These are phyloP conservation scores for Takifugu bimaculatus DNA, from an alignment of 2,113 vertebrate species.

Conservation along the genomic window DNA sequence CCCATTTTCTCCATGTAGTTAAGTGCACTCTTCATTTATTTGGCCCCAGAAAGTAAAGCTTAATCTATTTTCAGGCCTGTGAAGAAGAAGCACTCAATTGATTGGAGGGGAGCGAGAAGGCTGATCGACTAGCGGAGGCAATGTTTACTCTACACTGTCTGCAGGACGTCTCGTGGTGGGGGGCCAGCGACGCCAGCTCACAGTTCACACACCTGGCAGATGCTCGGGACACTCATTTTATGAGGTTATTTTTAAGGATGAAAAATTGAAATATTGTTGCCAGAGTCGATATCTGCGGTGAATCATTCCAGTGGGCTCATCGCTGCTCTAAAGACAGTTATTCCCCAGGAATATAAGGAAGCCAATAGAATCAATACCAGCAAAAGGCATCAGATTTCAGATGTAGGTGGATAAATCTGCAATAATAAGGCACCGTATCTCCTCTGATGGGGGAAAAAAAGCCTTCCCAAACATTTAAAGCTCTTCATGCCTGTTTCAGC, in stretches of 20 bases:
- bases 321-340: constrained; percentile 5
- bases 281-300: constrained; percentile 1
- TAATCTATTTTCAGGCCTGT: constrained; percentile 64
- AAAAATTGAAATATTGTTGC: constrained; percentile 18
- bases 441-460: neutral
- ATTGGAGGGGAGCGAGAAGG: constrained; percentile 52
- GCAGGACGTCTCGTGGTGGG: constrained; percentile 41
- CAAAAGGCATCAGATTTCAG: constrained; percentile 1
- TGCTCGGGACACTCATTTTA: constrained; percentile 9
- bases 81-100: constrained; percentile 65
- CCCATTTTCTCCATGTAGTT: constrained; percentile 57
- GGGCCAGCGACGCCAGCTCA: constrained; percentile 32
- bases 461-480: neutral
- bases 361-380: constrained; percentile 10
- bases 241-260: constrained; percentile 18
- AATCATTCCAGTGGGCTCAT: neutral
- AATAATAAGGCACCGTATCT: constrained; percentile 6
- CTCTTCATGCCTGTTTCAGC: no score
- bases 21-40: constrained; percentile 70
- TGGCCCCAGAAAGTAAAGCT: constrained; percentile 53
- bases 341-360: neutral
- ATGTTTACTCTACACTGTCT: constrained; percentile 53
- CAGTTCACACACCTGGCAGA: constrained; percentile 37
- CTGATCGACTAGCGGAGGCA: constrained; percentile 58
- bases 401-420: neutral